These are phyloP conservation scores for Zoanthus sansibaricus DNA, from an alignment of 92 coral and sea anemone genomes.

Conservation along the genomic window DNA sequence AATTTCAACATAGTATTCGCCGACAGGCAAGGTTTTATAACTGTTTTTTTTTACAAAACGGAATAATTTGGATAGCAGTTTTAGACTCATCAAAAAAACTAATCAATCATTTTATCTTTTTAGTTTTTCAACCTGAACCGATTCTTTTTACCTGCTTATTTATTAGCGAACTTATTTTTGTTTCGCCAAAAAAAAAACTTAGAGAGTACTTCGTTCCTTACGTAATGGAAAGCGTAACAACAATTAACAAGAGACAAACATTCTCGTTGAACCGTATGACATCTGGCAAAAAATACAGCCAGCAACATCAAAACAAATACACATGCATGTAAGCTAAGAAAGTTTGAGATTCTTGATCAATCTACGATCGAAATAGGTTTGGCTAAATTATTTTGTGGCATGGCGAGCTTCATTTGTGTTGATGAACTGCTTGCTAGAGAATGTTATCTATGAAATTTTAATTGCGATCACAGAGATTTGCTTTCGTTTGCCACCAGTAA, in stretches of 20 bases:
- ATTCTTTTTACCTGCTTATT: neutral
- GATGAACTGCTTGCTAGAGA: constrained; percentile 46
- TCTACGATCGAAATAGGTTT: neutral
- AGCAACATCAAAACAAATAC: constrained; percentile 6
- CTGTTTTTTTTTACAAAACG: too few relatives aligned
- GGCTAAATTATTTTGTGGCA: neutral
- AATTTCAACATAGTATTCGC: too few relatives aligned
- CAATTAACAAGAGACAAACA: neutral
- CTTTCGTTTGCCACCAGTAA: constrained; percentile 38
- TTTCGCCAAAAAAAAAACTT: neutral
- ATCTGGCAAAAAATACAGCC: constrained; percentile 7
- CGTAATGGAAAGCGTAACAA: constrained; percentile 13
- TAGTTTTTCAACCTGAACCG: neutral
- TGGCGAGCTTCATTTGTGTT: neutral
- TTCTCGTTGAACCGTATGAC: constrained; percentile 16
- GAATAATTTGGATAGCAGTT: too few relatives aligned
- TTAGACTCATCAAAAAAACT: too few relatives aligned
- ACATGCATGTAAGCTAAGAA: neutral
- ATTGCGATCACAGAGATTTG: constrained; percentile 8
- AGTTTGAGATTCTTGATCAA: neutral
- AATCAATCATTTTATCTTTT: neutral
- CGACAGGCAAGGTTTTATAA: too few relatives aligned
- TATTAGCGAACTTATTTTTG: neutral
- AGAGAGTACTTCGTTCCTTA: constrained; percentile 25
- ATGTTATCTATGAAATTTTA: constrained; percentile 44